Evolutionary conservation across 2,797 vertebrate species (phyloP), one percentile per base, ranked within the genome.

Genomic region (Gastrophryne carolinensis): DNA sequence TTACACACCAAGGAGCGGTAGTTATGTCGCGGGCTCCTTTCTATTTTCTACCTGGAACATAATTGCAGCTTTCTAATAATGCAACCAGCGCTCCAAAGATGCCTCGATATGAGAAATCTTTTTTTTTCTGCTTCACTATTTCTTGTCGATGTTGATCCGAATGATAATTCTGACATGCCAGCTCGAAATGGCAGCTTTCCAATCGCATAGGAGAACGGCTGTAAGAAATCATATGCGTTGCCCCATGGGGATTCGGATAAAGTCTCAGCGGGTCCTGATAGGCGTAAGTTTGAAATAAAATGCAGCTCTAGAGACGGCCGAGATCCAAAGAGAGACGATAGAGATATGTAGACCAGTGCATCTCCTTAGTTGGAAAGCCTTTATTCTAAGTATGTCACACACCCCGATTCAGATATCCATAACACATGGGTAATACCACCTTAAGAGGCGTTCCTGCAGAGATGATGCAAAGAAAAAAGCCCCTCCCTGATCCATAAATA

Each of bases 211-310:
- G n/a, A 65, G 37, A 58, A 47, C 17, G 35, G 52, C 52, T 34
- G 62, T n/a, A 73, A 34, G 60, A 73, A 53, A 27, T 53, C 47
- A 3, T 60, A 50, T 7, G 41, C 37, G 39, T 39, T 54, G n/a
- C 73, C 56, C 73, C 24, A 53, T 47, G 47, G 64, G 56, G 65
- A 69, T 32, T 39, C 56, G 41, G 64, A 69, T 61, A 39, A 69
- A 41, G 47, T 69, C 56, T 29, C 65, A 69, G 56, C 73, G 12
- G 47, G 34, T 50, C 23, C 15, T 62, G 29, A 69, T 54, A 41
- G 53, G 30, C 27, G 39, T n/a, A 37, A 52, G 64, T 69, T 60
- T 69, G 44, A 61, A 75, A 61, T 34, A 69, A 30, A 75, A 60
- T 61, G 41, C 56, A 17, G 41, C 56, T 52, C 64, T 50, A 27